A percentile compares a stretch with the other conserved stretches of the same genome.
These are phyloP conservation scores for Mormoops blainvillei DNA, from an alignment of 2,113 vertebrate genomes.

Conservation along the genomic window DNA sequence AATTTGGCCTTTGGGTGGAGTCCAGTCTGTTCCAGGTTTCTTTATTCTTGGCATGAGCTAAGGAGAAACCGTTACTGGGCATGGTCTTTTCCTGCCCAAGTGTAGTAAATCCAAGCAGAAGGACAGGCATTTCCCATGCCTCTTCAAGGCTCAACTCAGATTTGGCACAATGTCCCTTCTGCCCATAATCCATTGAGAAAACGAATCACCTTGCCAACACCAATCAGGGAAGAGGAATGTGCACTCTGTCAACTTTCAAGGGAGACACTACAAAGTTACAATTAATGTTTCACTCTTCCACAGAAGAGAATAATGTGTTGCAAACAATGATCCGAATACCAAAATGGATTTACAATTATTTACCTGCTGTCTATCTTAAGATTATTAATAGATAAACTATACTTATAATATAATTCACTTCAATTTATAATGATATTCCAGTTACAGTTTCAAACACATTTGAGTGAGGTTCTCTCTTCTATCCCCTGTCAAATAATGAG, in stretches of 20 bases:
- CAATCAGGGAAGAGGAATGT: not conserved
- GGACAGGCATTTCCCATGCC: not conserved
- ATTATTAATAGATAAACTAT: not conserved
- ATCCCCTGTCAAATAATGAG: not conserved
- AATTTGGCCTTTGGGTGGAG: not conserved
- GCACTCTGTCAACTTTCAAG: not conserved
- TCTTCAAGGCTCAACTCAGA: not conserved
- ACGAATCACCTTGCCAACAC: not conserved
- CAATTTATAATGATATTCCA: not conserved
- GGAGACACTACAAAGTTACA: not conserved
- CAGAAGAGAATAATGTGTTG: not conserved
- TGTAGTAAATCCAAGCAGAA: not conserved
- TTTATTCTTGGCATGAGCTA: not conserved
- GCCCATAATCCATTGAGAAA: not conserved
- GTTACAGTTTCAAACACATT: not conserved
- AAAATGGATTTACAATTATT: not conserved
- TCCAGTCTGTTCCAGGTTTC: not conserved
- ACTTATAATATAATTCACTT: not conserved
- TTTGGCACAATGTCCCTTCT: not conserved
- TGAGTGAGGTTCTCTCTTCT: not conserved
- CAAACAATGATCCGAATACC: not conserved
- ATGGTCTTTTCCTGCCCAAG: not conserved
- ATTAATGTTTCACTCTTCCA: not conserved
- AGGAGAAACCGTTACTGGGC: not conserved
- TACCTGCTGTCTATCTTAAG: not conserved